phyloP scores from a whole-genome alignment of 2,113 vertebrate genomes.

The Bos taurus region DNA sequence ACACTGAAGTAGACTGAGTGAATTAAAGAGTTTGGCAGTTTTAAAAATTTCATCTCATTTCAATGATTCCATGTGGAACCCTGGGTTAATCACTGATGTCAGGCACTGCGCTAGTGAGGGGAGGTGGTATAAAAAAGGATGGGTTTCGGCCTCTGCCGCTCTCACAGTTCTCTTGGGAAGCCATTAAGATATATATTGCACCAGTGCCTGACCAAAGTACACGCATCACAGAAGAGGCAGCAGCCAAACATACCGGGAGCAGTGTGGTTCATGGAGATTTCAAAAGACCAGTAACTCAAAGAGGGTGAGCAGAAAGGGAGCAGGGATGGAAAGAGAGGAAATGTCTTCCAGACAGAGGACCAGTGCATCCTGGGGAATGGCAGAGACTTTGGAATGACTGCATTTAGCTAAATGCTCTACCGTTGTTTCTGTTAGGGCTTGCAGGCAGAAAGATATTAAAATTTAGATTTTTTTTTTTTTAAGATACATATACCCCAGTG shows the following conservation, averaged over 20 bases:
- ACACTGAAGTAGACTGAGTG: background rate
- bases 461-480: background rate
- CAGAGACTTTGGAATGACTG: background rate
- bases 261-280: background rate
- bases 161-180: background rate
- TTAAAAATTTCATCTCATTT: background rate
- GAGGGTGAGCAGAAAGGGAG: background rate
- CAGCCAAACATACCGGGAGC: fast-evolving
- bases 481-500: background rate
- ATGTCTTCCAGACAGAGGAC: background rate
- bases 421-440: background rate
- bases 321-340: background rate
- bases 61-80: background rate
- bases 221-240: background rate
- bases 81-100: background rate
- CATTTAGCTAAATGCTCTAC: background rate
- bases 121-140: background rate
- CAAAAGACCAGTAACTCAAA: background rate
- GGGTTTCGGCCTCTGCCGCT: background rate
- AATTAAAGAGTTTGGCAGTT: background rate
- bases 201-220: background rate
- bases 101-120: background rate
- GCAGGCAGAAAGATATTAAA: background rate
- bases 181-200: background rate
- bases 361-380: background rate